Base-by-base conservation (phyloP, 2,113 vertebrate genomes). In the Microtus montanus region DNA sequence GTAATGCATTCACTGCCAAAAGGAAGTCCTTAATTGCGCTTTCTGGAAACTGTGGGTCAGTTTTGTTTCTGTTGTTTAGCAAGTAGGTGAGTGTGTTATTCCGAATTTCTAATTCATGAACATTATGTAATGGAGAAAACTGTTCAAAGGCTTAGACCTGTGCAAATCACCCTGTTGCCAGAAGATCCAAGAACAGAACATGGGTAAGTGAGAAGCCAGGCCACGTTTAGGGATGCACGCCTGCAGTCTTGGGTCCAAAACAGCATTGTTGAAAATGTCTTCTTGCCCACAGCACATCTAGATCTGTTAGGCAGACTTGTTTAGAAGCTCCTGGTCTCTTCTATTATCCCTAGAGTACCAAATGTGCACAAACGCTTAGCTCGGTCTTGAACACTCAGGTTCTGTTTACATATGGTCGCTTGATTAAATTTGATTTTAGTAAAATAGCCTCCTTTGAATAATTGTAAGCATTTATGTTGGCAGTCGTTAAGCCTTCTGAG, bases 81-180 rank as follows among this genome's bases (percentile, higher is more conserved):
- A 17, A 83, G 73, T 80, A 89, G 49, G 49, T 96, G 84, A 96
- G 33, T 84, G 64, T 83, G 64, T 93, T 75, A 63, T 82, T 97
- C 38, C 90, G 84, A 73, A 71, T 41, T 94, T 95, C 93, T 95
- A 86, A 66, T 96, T 94, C 87, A 24, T 80, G 92, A 88, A 28
- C 87, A 86, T 92, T 95, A 90, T 95, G 94, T 97, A 95, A 95
- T 96, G 93, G 96, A 93, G 89, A 8, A 93, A 92, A 15, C 2
- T 80, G 87, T 95, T 87, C 70, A 64, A 93, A 93, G 91, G 91
- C 54, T 86, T 94, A 85, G 26, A 94, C 52, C 85, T 89, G 90
- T 90, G 38, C 70, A 97, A 93, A 92, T 93, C 74, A 86, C 70
- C 68, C 52, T 89, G 75, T 91, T 88, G 58, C 74, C 73, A 11